Evolutionary conservation across 2,797 vertebrate genomes (phyloP).

Genomic region (Eutrigla gurnardus): DNA sequence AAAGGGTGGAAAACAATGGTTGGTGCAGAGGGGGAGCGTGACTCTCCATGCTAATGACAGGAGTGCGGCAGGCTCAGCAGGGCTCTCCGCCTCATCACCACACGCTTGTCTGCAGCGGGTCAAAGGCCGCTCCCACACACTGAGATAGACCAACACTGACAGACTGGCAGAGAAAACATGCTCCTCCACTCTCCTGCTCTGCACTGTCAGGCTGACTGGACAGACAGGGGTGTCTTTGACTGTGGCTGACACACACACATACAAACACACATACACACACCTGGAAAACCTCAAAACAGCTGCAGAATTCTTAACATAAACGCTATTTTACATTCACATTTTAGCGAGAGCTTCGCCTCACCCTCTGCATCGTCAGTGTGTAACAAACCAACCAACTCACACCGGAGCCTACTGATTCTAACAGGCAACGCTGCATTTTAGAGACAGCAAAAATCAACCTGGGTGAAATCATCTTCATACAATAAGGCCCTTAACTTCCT

Average conservation of each 20-base stretch:
- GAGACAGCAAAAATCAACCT: constrained; percentile 14
- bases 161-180: constrained; percentile 58
- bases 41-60: constrained; percentile 81
- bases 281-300: too few relatives aligned
- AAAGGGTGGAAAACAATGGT: constrained; percentile 62
- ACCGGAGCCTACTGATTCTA: too few relatives aligned
- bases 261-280: too few relatives aligned
- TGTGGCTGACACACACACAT: neutral
- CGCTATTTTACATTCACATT: neutral
- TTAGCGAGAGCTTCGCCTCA: too few relatives aligned
- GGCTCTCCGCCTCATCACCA: constrained; percentile 64
- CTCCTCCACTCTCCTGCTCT: constrained; percentile 35
- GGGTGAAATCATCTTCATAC: constrained; percentile 29
- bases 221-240: constrained; percentile 18
- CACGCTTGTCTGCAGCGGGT: constrained; percentile 69
- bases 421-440: constrained; percentile 20
- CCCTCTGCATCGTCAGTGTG: too few relatives aligned
- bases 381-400: neutral
- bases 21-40: constrained; percentile 71
- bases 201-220: constrained; percentile 13
- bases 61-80: constrained; percentile 71
- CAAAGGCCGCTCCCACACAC: constrained; percentile 72
- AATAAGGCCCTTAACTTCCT: constrained; percentile 42
- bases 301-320: neutral
- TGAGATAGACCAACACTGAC: constrained; percentile 56